A percentile compares a stretch with the other conserved stretches of the same genome.
These are phyloP conservation scores for Micromesistius poutassou DNA, from an alignment of 2,797 vertebrate species.

Conservation along the genomic window DNA sequence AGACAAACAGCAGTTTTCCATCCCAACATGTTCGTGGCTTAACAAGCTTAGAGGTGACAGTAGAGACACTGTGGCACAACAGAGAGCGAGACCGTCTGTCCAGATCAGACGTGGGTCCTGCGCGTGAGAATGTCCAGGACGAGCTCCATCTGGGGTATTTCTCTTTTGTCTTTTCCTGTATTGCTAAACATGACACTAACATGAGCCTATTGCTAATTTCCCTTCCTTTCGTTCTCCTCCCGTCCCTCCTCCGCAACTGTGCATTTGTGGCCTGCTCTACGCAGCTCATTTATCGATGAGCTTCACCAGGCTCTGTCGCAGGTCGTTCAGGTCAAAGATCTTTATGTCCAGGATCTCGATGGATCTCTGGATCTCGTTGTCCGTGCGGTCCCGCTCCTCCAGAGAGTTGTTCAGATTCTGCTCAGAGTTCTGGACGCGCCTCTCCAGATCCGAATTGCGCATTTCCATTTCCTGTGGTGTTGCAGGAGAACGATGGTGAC, in stretches of 20 bases:
- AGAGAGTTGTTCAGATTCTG: constrained; percentile 72
- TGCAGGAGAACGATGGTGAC: background rate
- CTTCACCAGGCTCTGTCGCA: constrained; percentile 88
- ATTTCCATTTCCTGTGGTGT: constrained; percentile 82
- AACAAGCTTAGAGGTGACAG: background rate
- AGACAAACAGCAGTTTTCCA: background rate
- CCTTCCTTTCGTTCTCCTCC: background rate
- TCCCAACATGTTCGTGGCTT: background rate
- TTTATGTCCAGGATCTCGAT: constrained; percentile 92
- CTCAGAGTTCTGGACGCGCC: constrained; percentile 80
- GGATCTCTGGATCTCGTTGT: constrained; percentile 81
- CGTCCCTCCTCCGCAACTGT: background rate
- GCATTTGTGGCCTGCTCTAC: background rate
- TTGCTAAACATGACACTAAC: background rate
- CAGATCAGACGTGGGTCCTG: constrained; percentile 21
- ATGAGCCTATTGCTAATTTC: background rate
- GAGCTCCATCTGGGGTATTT: constrained; percentile 33
- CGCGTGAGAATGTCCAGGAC: constrained; percentile 40
- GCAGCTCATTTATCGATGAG: constrained; percentile 79
- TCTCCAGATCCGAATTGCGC: constrained; percentile 84
- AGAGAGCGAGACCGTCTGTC: background rate
- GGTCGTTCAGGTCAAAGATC: constrained; percentile 91
- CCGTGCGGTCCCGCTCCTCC: constrained; percentile 80
- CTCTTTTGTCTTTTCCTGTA: background rate
- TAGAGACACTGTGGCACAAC: background rate